These are phyloP conservation scores for Hoplostethus atlanticus DNA, from an alignment of 2,797 vertebrate species.

Conservation along the genomic window DNA sequence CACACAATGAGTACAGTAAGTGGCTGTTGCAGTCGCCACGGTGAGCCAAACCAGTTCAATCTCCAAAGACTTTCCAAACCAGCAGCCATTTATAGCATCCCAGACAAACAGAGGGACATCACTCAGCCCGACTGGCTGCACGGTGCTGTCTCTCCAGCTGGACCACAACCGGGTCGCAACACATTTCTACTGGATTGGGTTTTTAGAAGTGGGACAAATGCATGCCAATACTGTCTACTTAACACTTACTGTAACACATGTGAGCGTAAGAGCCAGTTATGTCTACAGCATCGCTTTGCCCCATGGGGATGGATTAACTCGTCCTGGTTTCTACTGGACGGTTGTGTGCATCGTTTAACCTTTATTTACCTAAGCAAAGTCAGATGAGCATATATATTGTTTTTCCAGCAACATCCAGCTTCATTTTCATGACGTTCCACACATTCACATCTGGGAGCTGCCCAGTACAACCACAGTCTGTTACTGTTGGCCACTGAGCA, in stretches of 20 bases:
- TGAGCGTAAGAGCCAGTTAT: background rate
- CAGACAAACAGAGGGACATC: conserved; percentile 10
- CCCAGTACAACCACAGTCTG: background rate
- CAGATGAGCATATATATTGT: too few species aligned
- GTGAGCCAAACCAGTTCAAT: conserved; percentile 37
- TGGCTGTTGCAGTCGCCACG: conserved; percentile 38
- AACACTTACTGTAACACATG: background rate
- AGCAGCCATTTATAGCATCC: conserved; percentile 40
- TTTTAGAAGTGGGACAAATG: background rate
- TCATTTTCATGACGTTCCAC: background rate
- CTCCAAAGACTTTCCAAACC: conserved; percentile 26
- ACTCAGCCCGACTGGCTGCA: background rate
- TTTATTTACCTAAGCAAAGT: too few species aligned
- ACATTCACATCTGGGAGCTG: background rate
- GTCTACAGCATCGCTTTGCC: background rate
- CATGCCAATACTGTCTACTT: background rate
- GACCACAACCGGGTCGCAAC: background rate
- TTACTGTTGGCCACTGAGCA: conserved; percentile 1
- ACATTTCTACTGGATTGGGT: background rate
- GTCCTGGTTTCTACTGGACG: too few species aligned
- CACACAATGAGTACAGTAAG: conserved; percentile 39
- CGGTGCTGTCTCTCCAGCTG: background rate
- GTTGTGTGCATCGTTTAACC: too few species aligned
- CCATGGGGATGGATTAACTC: too few species aligned
- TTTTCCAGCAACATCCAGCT: too few species aligned